These are phyloP conservation scores for Automeris io DNA, from an alignment of 2,888 invertebrate genomes.

Conservation along the genomic window DNA sequence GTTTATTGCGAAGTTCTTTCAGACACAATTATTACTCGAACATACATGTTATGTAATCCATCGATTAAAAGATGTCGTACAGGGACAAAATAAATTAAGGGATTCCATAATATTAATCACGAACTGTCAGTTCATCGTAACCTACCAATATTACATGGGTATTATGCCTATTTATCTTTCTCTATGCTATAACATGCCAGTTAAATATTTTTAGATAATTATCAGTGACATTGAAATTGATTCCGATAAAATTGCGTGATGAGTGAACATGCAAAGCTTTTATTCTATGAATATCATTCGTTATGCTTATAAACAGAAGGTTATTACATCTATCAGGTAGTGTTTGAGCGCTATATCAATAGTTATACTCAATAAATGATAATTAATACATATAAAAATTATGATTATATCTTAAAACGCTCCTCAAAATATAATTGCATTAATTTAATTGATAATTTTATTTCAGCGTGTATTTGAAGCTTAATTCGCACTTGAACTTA, in stretches of 20 bases:
- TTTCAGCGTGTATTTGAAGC: too few relatives aligned
- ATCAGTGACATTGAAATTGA: constrained; percentile 8
- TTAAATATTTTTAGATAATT: neutral
- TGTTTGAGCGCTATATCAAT: constrained; percentile 15
- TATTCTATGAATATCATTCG: constrained; percentile 36
- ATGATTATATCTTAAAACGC: too few relatives aligned
- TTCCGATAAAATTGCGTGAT: constrained; percentile 5
- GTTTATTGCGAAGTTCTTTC: constrained; percentile 10
- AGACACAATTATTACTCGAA: too few relatives aligned
- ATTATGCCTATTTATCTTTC: neutral
- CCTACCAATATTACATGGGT: neutral
- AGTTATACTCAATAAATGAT: too few relatives aligned
- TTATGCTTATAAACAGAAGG: constrained; percentile 36
- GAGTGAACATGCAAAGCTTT: constrained; percentile 4
- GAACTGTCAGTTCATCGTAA: neutral
- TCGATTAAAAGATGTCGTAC: constrained; percentile 1
- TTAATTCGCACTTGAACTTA: too few relatives aligned
- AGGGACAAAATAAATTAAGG: constrained; percentile 2
- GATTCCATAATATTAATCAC: constrained; percentile 7
- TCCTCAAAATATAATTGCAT: too few relatives aligned
- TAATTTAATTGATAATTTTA: too few relatives aligned
- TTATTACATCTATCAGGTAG: constrained; percentile 30
- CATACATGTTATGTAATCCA: constrained; percentile 12
- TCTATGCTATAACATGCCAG: neutral
- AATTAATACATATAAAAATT: too few relatives aligned